Evolutionary conservation across 2,797 vertebrate species (phyloP), one percentile per base, ranked within the genome.

Genomic region (Sebastes reedi): DNA sequence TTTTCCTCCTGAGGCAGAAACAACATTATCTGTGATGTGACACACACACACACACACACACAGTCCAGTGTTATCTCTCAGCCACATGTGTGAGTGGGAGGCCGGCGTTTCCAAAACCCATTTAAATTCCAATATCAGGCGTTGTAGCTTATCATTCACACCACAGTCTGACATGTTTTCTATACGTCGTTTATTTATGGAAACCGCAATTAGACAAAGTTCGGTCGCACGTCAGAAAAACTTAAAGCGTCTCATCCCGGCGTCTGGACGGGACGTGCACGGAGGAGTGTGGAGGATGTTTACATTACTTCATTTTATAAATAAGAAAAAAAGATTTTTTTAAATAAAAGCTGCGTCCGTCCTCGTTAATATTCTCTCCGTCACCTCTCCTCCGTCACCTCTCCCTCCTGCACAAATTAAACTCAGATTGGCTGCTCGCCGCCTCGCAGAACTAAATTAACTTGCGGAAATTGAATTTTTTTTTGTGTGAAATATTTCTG

Each of bases 391-490:
- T 60, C 77, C 59, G 13, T 80, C 84, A 75, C 84, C 77, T 85
- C 62, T 71, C 62, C 42, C 62, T 79, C 73, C 77, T 29, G 52
- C 34, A 3, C 72, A 81, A 81, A 87, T 85, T 71, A 81, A 81
- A 82, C 71, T 76, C 73, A 62, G 66, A 77, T 54, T 58, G 70
- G 70, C 24, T 6, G 70, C 82, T 69, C 32, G 30, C 70, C 65
- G 72, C 60, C 79, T 64, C 5, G 24, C 50, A 81, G 75, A 6
- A 79, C 65, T 50, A 75, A 83, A 86, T 87, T 77, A 85, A 87
- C 83, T 82, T 4, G 1, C 54, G 72, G 69, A 87, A 85, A 87
- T 87, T 75, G 78, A 79, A 75, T 87, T 85, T 85, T 84, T 46
- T 72, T 36, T 65, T 61, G 25, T 62, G 42, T 79, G 73, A 61